A percentile compares a stretch with the other conserved stretches of the same genome.
These are phyloP conservation scores for Desmophyllum pertusum DNA, from an alignment of 92 coral and sea anemone genomes.

Conservation along the genomic window DNA sequence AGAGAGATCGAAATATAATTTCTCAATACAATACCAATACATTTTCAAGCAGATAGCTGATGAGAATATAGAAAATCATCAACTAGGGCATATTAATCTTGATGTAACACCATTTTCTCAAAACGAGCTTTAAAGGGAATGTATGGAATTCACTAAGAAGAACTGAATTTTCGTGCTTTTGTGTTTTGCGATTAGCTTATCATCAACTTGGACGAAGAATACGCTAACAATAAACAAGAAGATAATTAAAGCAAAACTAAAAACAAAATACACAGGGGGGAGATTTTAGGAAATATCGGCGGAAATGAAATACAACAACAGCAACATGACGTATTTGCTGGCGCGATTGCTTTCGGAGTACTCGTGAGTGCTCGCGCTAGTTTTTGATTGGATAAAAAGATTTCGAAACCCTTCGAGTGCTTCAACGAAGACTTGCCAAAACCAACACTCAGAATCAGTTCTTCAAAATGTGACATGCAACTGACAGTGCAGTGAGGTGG, in stretches of 20 bases:
- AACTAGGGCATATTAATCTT: neutral
- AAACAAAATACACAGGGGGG: neutral
- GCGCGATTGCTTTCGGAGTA: too few species aligned
- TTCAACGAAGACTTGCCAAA: too few species aligned
- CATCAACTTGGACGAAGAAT: neutral
- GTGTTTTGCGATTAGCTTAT: too few species aligned
- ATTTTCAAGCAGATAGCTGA: neutral
- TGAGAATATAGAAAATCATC: neutral
- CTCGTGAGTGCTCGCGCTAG: too few species aligned
- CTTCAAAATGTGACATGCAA: too few species aligned
- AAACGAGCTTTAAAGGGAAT: neutral
- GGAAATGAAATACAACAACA: neutral
- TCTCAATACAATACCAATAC: neutral
- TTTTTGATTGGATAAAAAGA: too few species aligned
- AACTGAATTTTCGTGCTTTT: too few species aligned
- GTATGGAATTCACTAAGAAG: too few species aligned
- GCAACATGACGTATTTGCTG: too few species aligned
- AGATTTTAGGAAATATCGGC: neutral
- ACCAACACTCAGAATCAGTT: too few species aligned
- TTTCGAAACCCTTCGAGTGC: too few species aligned
- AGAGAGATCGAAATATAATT: neutral
- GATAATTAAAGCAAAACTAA: neutral
- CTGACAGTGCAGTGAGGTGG: too few species aligned
- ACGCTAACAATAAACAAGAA: neutral
- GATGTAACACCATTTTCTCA: neutral